Conservation (phyloP, 2,797 vertebrate species). For the Parotocinclus haroldoi region DNA sequence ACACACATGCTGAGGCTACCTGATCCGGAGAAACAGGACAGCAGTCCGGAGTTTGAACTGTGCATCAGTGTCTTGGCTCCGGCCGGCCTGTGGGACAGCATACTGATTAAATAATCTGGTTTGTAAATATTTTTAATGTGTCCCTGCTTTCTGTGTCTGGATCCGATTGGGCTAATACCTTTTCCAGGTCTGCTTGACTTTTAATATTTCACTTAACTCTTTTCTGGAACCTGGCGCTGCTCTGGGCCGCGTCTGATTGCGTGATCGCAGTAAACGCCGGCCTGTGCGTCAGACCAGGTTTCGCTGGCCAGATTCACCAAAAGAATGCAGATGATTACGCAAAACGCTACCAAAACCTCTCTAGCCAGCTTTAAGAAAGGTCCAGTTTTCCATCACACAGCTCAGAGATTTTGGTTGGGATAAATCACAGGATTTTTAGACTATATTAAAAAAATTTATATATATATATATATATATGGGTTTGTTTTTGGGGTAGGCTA, state of each 20-base stretch:
- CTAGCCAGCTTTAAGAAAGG: conserved; percentile 14
- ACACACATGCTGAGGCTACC: conserved; percentile 46
- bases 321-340: conserved; percentile 33
- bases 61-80: conserved; percentile 45
- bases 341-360: conserved; percentile 19
- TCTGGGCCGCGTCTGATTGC: conserved; percentile 26
- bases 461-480: no score
- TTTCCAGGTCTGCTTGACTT: conserved; percentile 47
- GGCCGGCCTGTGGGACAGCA: conserved; percentile 44
- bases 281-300: conserved; percentile 14
- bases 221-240: conserved; percentile 25
- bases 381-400: conserved; percentile 46
- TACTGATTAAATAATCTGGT: conserved; percentile 57
- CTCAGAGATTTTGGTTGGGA: conserved; percentile 22
- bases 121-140: conserved; percentile 54
- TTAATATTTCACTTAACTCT: conserved; percentile 38
- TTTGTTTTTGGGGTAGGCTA: no score
- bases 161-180: conserved; percentile 46
- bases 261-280: conserved; percentile 20
- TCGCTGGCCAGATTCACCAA: conserved; percentile 38
- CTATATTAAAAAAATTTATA: conserved; percentile 7
- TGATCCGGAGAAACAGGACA: conserved; percentile 52
- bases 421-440: conserved; percentile 40
- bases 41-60: conserved; percentile 40
- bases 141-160: conserved; percentile 47